These are phyloP conservation scores for Nannoperca australis DNA, from an alignment of 2,797 vertebrate species.

Conservation along the genomic window DNA sequence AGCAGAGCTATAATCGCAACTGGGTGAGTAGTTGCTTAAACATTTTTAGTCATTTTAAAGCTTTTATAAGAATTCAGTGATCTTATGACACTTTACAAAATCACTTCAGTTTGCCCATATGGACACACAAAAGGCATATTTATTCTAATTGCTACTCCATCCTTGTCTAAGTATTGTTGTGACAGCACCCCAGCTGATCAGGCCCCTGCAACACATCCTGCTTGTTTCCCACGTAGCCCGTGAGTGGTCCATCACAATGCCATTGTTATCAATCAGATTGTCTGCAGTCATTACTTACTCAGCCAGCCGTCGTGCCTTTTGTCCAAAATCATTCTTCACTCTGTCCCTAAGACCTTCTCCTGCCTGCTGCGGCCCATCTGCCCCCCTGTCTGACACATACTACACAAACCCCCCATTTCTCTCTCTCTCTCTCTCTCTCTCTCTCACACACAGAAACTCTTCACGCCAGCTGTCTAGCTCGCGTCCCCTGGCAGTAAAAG, in stretches of 20 bases:
- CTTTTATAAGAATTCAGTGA: slow-evolving; percentile 4
- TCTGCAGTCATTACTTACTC: slow-evolving; percentile 81
- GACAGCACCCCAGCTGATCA: slow-evolving; percentile 78
- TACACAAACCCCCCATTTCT: slow-evolving; percentile 35
- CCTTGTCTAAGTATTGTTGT: slow-evolving; percentile 71
- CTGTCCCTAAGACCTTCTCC: slow-evolving; percentile 75
- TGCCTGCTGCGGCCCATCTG: slow-evolving; percentile 81
- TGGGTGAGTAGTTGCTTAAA: background rate
- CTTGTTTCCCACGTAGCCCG: slow-evolving; percentile 73
- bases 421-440: background rate
- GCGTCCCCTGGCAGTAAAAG: slow-evolving; percentile 73
- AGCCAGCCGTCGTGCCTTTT: slow-evolving; percentile 80
- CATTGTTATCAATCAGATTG: slow-evolving; percentile 84
- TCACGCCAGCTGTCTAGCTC: slow-evolving; percentile 81
- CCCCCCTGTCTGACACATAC: slow-evolving; percentile 68
- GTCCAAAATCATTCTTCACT: slow-evolving; percentile 81
- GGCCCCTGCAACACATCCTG: slow-evolving; percentile 53
- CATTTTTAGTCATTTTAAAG: slow-evolving; percentile 7
- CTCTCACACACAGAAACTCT: slow-evolving; percentile 61
- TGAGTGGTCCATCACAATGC: slow-evolving; percentile 77
- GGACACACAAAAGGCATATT: slow-evolving; percentile 66
- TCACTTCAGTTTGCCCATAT: slow-evolving; percentile 47
- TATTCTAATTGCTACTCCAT: slow-evolving; percentile 67
- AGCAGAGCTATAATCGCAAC: slow-evolving; percentile 8
- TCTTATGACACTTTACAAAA: slow-evolving; percentile 30